phyloP scores from a whole-genome alignment of 2,797 vertebrate species.

The Eulemur albifrons region DNA sequence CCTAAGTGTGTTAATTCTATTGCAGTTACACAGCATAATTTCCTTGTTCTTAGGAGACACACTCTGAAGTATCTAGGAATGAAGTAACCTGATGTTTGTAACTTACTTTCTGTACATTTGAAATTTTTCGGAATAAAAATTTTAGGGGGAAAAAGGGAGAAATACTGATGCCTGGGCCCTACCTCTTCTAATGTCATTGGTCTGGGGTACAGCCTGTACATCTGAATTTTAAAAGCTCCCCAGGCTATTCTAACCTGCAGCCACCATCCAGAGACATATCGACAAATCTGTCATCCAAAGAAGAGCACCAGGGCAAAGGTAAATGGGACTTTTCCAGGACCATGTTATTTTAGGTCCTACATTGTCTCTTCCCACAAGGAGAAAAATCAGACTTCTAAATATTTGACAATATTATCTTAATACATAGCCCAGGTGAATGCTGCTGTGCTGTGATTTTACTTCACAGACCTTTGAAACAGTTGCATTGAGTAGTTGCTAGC shows the following conservation, averaged over 20 bases:
- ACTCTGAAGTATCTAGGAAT: not conserved
- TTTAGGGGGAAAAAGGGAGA: not conserved
- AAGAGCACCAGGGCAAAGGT: not conserved
- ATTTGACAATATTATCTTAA: not conserved
- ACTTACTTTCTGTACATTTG: not conserved
- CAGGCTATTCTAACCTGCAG: not conserved
- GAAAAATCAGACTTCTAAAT: not conserved
- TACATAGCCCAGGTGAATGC: not conserved
- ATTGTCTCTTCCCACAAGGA: constrained; percentile 4
- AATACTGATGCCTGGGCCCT: not conserved
- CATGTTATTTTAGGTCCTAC: not conserved
- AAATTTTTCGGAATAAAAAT: constrained; percentile 6
- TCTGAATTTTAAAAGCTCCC: not conserved
- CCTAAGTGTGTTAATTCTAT: not conserved
- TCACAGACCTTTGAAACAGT: not conserved
- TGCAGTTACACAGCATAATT: not conserved
- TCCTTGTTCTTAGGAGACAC: not conserved
- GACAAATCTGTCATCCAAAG: not conserved
- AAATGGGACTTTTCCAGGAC: not conserved
- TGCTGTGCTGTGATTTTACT: not conserved
- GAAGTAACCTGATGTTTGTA: not conserved
- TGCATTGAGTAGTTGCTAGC: not conserved
- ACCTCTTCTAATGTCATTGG: not conserved
- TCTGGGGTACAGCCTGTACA: not conserved
- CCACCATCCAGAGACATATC: not conserved